Base-by-base conservation (phyloP, 2,888 invertebrate genomes). In the Folsomia manolachei region DNA sequence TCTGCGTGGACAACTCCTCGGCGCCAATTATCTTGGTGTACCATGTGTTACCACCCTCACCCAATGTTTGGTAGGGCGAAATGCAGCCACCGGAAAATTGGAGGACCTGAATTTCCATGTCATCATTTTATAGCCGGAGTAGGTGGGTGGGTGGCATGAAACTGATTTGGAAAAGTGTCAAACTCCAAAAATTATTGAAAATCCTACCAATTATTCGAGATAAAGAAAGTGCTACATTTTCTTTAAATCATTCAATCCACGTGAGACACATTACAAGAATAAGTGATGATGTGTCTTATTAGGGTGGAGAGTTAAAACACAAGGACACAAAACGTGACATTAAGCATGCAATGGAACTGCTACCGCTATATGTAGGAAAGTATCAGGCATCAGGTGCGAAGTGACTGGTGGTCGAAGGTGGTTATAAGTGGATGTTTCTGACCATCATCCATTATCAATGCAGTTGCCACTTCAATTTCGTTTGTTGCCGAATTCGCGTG, bases 401-500 rank as follows among this genome's bases (percentile, higher is more conserved):
- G 39, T 39, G 39, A 9, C 18, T 56, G 7, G 56, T 56, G 56
- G 7, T 56, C 21, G 56, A 56, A 56, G 56, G 56, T 56, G 56
- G 11, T 21, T 14, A 19, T 56, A 56, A 56, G 56, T 56, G 56
- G 56, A 14, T 56, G 56, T 56, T 56, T 56, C 21, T 56, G 56
- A 19, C 56, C 56, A 56, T 56, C 56, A 56, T 56, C 11, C 56
- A 56, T 56, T 19, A 14, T 56, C 4, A 56, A 56, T 56, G 56
- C 11, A 51, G 21, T 63, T 25, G 7, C 52, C 66, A 52, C 66
- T 66, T 66, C 18, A 66, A 66, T 66, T 7, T 52, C 25, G 23
- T 23, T 19, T 51, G 64, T 39, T 4, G 39, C 26, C 53, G 14
- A 52, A 53, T 72, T 75, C 72, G 70, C 65, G 70, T 70, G 68